phyloP scores from a whole-genome alignment of 64 coral and sea anemone genomes.

The Catalaphyllia jardinei region DNA sequence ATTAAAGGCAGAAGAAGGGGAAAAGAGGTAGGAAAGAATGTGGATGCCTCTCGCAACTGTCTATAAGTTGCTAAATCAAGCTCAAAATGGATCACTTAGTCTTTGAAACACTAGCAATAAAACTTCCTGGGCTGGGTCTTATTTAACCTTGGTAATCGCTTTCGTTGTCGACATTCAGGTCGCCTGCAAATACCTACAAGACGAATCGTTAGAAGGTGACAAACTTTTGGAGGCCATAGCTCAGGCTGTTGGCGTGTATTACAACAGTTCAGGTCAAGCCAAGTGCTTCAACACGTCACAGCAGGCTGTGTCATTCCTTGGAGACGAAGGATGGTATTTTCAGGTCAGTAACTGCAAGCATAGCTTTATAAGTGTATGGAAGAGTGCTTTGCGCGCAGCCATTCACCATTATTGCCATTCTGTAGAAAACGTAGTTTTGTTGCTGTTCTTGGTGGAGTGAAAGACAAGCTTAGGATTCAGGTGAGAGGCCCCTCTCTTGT shows the following conservation, averaged over 20 bases:
- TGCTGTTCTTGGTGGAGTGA: too few relatives aligned
- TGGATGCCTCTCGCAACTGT: too few relatives aligned
- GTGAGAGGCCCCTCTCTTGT: too few relatives aligned
- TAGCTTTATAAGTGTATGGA: neutral
- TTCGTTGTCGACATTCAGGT: slow-evolving; percentile 38
- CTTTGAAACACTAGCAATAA: too few relatives aligned
- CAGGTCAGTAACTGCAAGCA: slow-evolving; percentile 46
- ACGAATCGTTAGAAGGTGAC: slow-evolving; percentile 64
- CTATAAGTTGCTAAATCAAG: too few relatives aligned
- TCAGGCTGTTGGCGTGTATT: slow-evolving; percentile 86
- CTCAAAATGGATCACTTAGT: too few relatives aligned
- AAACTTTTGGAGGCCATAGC: slow-evolving; percentile 64
- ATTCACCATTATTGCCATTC: too few relatives aligned
- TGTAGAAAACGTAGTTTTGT: too few relatives aligned
- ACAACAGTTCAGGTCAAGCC: slow-evolving; percentile 81
- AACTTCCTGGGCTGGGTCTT: neutral
- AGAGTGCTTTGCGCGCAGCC: neutral
- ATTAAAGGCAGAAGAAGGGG: neutral
- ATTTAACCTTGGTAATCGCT: too few relatives aligned
- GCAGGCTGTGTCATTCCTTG: slow-evolving; percentile 85
- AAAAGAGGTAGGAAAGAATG: too few relatives aligned
- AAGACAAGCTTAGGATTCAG: too few relatives aligned
- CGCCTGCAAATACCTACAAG: slow-evolving; percentile 67
- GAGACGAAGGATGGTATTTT: slow-evolving; percentile 97
- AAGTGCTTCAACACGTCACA: slow-evolving; percentile 94